Evolutionary conservation across 2,113 vertebrate species (phyloP).

Genomic region (Catagonus wagneri): DNA sequence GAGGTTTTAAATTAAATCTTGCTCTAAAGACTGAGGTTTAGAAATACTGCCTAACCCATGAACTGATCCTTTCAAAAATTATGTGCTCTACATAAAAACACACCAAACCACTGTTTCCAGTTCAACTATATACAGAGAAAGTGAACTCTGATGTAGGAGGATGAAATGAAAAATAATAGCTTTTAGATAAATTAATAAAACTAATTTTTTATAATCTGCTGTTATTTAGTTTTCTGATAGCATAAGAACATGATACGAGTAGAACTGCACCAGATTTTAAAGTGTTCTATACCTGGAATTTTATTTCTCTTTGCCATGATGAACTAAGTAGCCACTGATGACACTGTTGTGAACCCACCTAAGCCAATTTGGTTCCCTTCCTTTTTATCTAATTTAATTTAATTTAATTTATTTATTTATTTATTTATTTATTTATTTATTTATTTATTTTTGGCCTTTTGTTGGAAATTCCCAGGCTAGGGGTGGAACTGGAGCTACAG

Average conservation of each 20-base stretch:
- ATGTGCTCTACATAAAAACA: slow-evolving; percentile 4
- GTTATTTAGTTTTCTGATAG: slow-evolving; percentile 9
- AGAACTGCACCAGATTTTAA: neutral
- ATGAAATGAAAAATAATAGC: neutral
- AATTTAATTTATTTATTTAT: too few species aligned
- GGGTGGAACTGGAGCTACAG: too few species aligned
- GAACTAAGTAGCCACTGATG: neutral
- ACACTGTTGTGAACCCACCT: neutral
- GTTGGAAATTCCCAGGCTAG: too few species aligned
- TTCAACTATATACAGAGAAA: neutral
- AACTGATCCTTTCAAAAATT: slow-evolving; percentile 1
- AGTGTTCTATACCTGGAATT: neutral
- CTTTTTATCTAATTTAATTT: too few species aligned
- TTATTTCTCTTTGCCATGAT: neutral
- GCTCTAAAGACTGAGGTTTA: neutral
- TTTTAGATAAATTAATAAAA: slow-evolving; percentile 47
- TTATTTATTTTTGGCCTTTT: too few species aligned
- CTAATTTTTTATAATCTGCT: neutral
- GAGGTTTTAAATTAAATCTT: slow-evolving; percentile 55
- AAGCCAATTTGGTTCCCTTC: neutral
- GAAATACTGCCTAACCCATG: neutral
- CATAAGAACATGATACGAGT: neutral
- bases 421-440: too few species aligned
- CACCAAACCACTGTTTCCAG: neutral
- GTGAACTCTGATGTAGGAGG: neutral